Evolutionary conservation across 1,140 invertebrate genomes (phyloP).

Genomic region (Zaprionus tsacasi): DNA sequence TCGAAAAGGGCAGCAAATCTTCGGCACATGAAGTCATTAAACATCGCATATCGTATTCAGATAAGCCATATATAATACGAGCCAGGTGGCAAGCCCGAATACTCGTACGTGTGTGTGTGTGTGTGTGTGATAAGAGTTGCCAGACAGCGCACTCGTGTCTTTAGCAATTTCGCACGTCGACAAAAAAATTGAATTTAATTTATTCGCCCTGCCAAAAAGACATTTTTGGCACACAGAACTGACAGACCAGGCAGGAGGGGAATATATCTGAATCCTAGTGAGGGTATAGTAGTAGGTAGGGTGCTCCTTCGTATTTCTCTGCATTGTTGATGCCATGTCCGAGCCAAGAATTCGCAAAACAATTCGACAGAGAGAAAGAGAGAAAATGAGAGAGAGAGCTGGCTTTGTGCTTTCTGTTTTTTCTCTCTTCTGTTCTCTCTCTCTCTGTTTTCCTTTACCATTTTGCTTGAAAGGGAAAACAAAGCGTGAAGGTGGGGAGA

Average conservation of each 20-base stretch:
- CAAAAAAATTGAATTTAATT: conserved; percentile 68
- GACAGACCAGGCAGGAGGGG: neutral
- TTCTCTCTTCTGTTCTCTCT: neutral
- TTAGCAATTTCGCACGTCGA: conserved; percentile 62
- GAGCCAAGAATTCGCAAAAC: conserved; percentile 61
- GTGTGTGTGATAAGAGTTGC: conserved; percentile 2
- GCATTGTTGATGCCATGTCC: conserved; percentile 47
- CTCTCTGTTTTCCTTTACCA: conserved; percentile 14
- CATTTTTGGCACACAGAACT: conserved; percentile 40
- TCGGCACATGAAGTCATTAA: conserved; percentile 2
- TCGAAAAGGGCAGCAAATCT: neutral
- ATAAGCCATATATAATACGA: conserved; percentile 3
- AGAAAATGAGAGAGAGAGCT: conserved; percentile 23
- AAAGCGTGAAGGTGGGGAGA: conserved; percentile 22
- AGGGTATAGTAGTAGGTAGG: neutral
- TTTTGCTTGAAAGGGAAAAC: neutral
- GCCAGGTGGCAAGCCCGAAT: neutral
- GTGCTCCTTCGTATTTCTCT: neutral
- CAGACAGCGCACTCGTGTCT: conserved; percentile 33
- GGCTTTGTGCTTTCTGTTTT: conserved; percentile 38
- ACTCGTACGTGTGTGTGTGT: neutral
- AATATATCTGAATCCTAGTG: neutral
- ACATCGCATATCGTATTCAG: conserved; percentile 6
- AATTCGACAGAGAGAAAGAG: conserved; percentile 35
- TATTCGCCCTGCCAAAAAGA: conserved; percentile 61